Base-by-base conservation (phyloP, 2,797 vertebrate species). In the Bucorvus abyssinicus region DNA sequence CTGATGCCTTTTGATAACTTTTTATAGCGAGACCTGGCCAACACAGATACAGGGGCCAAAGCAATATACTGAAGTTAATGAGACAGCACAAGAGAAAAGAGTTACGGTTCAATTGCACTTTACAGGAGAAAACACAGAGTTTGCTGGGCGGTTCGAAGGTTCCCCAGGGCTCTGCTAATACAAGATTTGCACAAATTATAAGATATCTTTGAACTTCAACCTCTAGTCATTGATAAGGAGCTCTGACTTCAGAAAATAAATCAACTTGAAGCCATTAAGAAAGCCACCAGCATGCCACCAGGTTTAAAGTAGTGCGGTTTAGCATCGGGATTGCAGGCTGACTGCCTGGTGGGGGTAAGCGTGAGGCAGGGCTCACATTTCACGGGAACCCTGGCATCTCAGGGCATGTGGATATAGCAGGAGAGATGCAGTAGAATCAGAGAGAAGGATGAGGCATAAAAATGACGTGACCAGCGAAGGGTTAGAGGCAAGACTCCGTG, bases 41-140 rank as follows among this genome's bases (percentile, higher is more conserved):
- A 71, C 26, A 49, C 30, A 71, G 75, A 87, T 80, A 90, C 30
- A 90, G 86, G 87, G 64, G 79, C 38, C 89, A 80, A 95, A 91
- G 61, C 74, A 81, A 73, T 85, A 94, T 94, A 95, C 89, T 91
- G 61, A 91, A 94, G 73, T 49, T 94, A 87, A 84, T 84, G 81
- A 93, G 87, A 85, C 44, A 70, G 73, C 40, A 59, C 40, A 56
- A 77, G 74, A 88, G 68, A 90, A 69, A 93, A 84, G 56, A 75
- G 32, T 76, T 95, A 60, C 85, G 69, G 81, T 89, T 94, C 75
- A 92, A 56, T 65, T 82, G 79, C 67, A 26, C 59, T 86, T 94
- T 93, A 73, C 88, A 50, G 70, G 60, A 95, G 60, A 42, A 78
- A 95, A 61, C 47, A 53, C 69, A 19, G 6, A 7, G 26, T 76